Percentiles rank a stretch among this genome's conserved stretches.
These are phyloP conservation scores for Nycticebus coucang DNA, from an alignment of 2,113 vertebrate species.

Conservation along the genomic window DNA sequence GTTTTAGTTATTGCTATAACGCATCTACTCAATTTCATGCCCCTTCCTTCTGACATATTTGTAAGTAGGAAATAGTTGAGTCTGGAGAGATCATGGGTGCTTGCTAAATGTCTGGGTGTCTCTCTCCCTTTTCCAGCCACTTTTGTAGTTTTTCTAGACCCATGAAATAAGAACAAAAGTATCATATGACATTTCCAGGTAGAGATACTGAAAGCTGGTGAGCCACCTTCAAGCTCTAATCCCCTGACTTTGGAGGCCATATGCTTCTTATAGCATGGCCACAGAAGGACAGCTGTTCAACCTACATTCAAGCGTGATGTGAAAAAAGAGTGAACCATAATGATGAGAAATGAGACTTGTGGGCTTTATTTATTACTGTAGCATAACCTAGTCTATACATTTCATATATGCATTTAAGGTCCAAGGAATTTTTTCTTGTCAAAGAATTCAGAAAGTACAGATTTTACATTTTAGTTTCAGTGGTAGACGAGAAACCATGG, in stretches of 20 bases:
- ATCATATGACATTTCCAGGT: not conserved
- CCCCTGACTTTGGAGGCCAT: not conserved
- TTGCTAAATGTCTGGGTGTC: not conserved
- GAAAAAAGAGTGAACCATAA: not conserved
- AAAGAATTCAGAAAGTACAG: not conserved
- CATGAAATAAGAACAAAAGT: not conserved
- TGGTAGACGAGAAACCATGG: not conserved
- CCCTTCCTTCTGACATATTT: not conserved
- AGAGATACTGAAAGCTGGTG: not conserved
- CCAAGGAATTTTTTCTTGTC: not conserved
- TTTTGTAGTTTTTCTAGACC: not conserved
- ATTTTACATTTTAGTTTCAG: not conserved
- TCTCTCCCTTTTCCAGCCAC: not conserved
- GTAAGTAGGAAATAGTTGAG: not conserved
- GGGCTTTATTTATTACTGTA: not conserved
- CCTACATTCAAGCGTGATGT: not conserved
- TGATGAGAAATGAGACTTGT: not conserved
- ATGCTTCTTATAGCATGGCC: too few relatives aligned
- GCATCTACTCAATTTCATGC: not conserved
- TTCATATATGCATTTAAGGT: not conserved
- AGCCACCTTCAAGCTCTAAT: not conserved
- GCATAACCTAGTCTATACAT: not conserved
- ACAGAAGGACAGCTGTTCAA: fast-evolving
- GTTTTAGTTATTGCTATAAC: not conserved
- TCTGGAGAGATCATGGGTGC: not conserved